Evolutionary conservation across 2,797 vertebrate genomes (phyloP), one percentile per base, ranked within the genome.

Genomic region (Brachyalestes nurse): DNA sequence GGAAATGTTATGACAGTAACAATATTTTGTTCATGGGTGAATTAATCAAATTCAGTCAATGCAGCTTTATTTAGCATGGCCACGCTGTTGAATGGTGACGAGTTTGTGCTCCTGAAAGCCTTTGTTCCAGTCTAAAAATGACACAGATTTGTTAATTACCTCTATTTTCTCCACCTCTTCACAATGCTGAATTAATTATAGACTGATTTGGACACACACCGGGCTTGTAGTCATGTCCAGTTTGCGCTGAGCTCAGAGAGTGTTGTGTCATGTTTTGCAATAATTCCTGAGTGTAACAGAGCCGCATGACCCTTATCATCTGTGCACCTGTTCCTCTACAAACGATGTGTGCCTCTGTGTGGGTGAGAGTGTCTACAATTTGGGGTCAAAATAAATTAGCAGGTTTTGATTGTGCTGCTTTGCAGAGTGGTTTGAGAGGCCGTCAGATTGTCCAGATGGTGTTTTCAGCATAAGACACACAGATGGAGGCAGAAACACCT

Each of bases 381-480:
- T 47, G 5, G 69, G 74, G 74, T 77, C 67, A 73, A 73, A 84
- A 74, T 77, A 61, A 80, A 84, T 73, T 42, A 77, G 69, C 28
- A 34, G 53, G 8, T 38, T 38, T 62, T 23, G 67, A 80, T 77
- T 77, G 61, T 69, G 45, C 73, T 45, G 55, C 62, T 21, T 77
- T 65, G 72, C 16, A 40, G 60, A 77, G 58, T 51, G 69, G 38
- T 38, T 57, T 79, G 82, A 60, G 51, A 65, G 51, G 58, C 49
- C 78, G 67, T 76, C 82, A 72, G 60, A 25, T n/a, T n/a, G 49
- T 72, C 82, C 82, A 83, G 78, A 80, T 83, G 78, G 78, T 72
- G 61, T 77, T 80, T 66, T 80, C 58, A 34, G 34, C 1, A 10
- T 28, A 72, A 83, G 51, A n/a, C 49, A 55, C 75, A 47, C 53